A percentile compares a stretch with the other conserved stretches of the same genome.
Evolutionary conservation across 2,888 invertebrate genomes (phyloP).

Genomic region (Chironomus tentans): DNA sequence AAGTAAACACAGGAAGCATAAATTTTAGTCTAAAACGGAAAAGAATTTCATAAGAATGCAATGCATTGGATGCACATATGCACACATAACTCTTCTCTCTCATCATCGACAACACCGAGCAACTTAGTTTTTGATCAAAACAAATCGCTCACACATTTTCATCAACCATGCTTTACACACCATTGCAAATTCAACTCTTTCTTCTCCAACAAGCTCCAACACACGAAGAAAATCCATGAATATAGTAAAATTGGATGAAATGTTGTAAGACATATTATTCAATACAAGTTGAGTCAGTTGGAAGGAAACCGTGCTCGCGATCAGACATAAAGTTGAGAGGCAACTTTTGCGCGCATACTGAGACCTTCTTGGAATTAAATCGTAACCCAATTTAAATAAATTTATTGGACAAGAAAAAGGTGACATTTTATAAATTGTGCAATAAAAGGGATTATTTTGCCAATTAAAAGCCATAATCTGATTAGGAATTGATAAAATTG

Average conservation of each 20-base stretch:
- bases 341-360: constrained; percentile 2
- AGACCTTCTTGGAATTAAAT: not conserved
- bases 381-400: constrained; percentile 19
- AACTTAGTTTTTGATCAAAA: constrained; percentile 11
- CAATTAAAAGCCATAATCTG: not conserved
- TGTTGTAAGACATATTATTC: not conserved
- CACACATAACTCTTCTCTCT: not conserved
- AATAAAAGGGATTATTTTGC: not conserved
- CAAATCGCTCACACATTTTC: constrained; percentile 17
- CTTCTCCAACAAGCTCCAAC: not conserved
- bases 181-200: constrained; percentile 8
- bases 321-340: not conserved
- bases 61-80: too few species aligned
- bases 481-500: not conserved
- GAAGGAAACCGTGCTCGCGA: constrained; percentile 3
- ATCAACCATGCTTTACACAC: constrained; percentile 7
- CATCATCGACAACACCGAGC: not conserved
- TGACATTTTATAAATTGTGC: constrained; percentile 20
- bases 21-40: too few species aligned
- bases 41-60: too few species aligned
- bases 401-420: not conserved
- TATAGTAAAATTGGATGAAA: not conserved
- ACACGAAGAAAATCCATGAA: not conserved
- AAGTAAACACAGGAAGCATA: too few species aligned
- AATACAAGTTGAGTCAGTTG: not conserved